phyloP scores from a whole-genome alignment of 1,140 invertebrate genomes.

The Bombus consobrinus region DNA sequence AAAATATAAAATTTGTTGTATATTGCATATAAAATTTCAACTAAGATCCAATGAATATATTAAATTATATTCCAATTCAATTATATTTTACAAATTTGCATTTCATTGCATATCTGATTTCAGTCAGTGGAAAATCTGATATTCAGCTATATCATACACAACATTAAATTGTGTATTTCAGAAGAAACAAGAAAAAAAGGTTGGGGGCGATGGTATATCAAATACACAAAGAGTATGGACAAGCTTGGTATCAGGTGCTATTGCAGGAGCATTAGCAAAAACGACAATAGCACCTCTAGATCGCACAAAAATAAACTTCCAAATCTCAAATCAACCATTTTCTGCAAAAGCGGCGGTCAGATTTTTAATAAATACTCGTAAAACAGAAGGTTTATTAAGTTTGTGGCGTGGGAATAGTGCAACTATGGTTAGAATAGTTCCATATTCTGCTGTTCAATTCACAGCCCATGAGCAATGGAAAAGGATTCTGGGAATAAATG shows the following conservation, averaged over 20 bases:
- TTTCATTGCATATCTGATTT: slow-evolving; percentile 37
- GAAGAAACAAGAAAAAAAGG: slow-evolving; percentile 41
- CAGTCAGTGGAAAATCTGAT: slow-evolving; percentile 31
- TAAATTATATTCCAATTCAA: slow-evolving; percentile 3
- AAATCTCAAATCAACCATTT: slow-evolving; percentile 92
- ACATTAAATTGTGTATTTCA: slow-evolving; percentile 43
- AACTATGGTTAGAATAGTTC: slow-evolving; percentile 97
- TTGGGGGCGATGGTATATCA: slow-evolving; percentile 66
- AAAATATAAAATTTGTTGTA: not conserved
- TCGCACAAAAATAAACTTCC: slow-evolving; percentile 99
- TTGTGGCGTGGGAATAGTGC: slow-evolving; percentile 99
- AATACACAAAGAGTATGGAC: slow-evolving; percentile 86
- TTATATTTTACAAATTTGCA: slow-evolving; percentile 25
- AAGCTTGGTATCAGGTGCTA: slow-evolving; percentile 91
- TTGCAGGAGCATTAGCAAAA: slow-evolving; percentile 97
- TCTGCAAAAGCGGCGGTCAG: slow-evolving; percentile 89
- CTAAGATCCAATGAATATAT: not conserved
- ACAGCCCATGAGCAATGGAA: slow-evolving; percentile 98
- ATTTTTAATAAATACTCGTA: slow-evolving; percentile 89
- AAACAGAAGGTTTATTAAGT: slow-evolving; percentile 90
- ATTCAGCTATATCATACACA: slow-evolving; percentile 32
- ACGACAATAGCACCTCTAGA: slow-evolving; percentile 98
- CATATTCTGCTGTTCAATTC: slow-evolving; percentile 99
- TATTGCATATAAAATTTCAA: not conserved
- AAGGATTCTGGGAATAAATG: slow-evolving; percentile 89